These are phyloP conservation scores for Lasioglossum vierecki DNA, from an alignment of 2,888 invertebrate genomes.

Conservation along the genomic window DNA sequence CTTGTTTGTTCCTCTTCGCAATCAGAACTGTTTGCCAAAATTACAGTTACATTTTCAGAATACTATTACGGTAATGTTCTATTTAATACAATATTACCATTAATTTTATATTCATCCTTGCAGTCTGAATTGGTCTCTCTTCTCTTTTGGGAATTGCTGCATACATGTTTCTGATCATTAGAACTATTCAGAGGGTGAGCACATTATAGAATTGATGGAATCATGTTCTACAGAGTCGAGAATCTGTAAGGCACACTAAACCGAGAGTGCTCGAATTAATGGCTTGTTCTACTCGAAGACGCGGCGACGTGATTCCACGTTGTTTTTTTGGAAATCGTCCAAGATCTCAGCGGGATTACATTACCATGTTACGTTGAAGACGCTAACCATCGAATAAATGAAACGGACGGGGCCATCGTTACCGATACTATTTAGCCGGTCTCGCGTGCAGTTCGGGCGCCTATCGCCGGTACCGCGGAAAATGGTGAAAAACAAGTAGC, in stretches of 20 bases:
- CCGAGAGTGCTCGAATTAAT: neutral
- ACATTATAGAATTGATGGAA: neutral
- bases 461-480: constrained; percentile 49
- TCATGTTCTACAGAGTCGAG: neutral
- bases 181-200: too few relatives aligned
- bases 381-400: constrained; percentile 16
- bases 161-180: neutral
- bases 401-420: neutral
- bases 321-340: constrained; percentile 34
- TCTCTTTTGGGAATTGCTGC: neutral
- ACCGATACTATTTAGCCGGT: constrained; percentile 53
- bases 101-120: neutral
- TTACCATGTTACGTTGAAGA: neutral
- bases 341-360: constrained; percentile 19
- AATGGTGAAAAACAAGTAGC: constrained; percentile 77
- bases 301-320: constrained; percentile 16
- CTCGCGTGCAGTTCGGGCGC: constrained; percentile 48
- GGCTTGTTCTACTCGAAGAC: neutral
- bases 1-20: neutral
- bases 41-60: neutral
- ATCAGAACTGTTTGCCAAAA: neutral
- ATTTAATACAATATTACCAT: neutral
- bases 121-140: neutral
- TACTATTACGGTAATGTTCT: neutral
- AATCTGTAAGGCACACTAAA: neutral